Percentiles rank a stretch among this genome's conserved stretches.
Conservation (phyloP, 2,888 invertebrate genomes). For the Ferrisia virgata region DNA sequence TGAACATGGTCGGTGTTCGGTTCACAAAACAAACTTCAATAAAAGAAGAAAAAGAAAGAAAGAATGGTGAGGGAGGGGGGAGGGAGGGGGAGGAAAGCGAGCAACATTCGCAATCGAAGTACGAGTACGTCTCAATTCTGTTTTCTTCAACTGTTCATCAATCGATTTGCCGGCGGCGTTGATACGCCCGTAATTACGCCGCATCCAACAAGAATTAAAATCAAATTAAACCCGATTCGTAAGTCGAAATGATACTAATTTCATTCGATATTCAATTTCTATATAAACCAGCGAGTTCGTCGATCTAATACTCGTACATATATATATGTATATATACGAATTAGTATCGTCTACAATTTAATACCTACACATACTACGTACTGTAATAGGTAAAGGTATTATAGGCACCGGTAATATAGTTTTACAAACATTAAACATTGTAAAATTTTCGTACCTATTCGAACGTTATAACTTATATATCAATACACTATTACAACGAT, state of each 20-base stretch:
- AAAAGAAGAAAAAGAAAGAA: neutral
- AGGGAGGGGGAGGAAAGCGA: neutral
- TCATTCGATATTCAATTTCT: slow-evolving; percentile 23
- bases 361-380: neutral
- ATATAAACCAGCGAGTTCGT: neutral
- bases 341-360: too few species aligned
- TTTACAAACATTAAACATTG: slow-evolving; percentile 21
- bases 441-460: neutral
- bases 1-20: neutral
- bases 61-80: too few species aligned
- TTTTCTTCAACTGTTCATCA: neutral
- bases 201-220: slow-evolving; percentile 17
- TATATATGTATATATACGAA: too few species aligned
- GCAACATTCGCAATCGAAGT: neutral
- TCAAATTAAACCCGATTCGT: slow-evolving; percentile 21
- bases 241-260: slow-evolving; percentile 21
- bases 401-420: too few species aligned
- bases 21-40: slow-evolving; percentile 2
- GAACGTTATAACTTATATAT: neutral
- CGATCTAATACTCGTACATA: neutral
- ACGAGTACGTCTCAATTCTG: neutral
- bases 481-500: too few species aligned
- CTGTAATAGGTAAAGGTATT: too few species aligned
- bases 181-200: slow-evolving; percentile 1
- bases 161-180: neutral